Evolutionary conservation across 2,797 vertebrate genomes (phyloP).

Genomic region (Meda fulgida): DNA sequence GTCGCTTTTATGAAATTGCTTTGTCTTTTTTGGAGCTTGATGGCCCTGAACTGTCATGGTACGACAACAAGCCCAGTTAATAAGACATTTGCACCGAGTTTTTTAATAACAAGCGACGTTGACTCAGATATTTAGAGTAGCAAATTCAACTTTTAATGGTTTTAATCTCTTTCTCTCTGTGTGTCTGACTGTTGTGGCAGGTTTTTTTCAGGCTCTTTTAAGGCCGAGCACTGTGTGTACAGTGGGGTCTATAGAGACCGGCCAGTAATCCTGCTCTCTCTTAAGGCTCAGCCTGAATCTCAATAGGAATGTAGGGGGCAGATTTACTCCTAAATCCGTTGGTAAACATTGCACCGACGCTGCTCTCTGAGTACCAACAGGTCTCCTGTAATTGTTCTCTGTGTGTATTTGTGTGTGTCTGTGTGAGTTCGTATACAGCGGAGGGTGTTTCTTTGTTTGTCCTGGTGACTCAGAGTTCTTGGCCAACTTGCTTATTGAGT

Average conservation of each 20-base stretch:
- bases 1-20: background rate
- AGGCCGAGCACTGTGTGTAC: slow-evolving; percentile 57
- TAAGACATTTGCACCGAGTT: slow-evolving; percentile 60
- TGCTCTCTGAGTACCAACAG: slow-evolving; percentile 58
- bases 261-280: slow-evolving; percentile 61
- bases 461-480: slow-evolving; percentile 55
- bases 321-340: slow-evolving; percentile 66
- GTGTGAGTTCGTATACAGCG: slow-evolving; percentile 49
- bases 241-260: slow-evolving; percentile 60
- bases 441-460: slow-evolving; percentile 58
- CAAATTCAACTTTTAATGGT: slow-evolving; percentile 45
- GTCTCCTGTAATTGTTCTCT: slow-evolving; percentile 56
- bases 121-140: slow-evolving; percentile 48
- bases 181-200: slow-evolving; percentile 19
- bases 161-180: slow-evolving; percentile 2
- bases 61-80: slow-evolving; percentile 44
- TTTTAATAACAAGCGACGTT: slow-evolving; percentile 52
- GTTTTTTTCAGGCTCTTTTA: slow-evolving; percentile 53
- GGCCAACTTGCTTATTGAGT: slow-evolving; percentile 51
- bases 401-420: slow-evolving; percentile 28
- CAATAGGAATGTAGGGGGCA: slow-evolving; percentile 63
- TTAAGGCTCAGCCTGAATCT: slow-evolving; percentile 62
- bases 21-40: background rate
- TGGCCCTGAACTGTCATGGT: background rate
- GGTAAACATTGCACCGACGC: slow-evolving; percentile 58